These are phyloP conservation scores for Dallia pectoralis DNA, from an alignment of 2,797 vertebrate genomes.

Conservation along the genomic window DNA sequence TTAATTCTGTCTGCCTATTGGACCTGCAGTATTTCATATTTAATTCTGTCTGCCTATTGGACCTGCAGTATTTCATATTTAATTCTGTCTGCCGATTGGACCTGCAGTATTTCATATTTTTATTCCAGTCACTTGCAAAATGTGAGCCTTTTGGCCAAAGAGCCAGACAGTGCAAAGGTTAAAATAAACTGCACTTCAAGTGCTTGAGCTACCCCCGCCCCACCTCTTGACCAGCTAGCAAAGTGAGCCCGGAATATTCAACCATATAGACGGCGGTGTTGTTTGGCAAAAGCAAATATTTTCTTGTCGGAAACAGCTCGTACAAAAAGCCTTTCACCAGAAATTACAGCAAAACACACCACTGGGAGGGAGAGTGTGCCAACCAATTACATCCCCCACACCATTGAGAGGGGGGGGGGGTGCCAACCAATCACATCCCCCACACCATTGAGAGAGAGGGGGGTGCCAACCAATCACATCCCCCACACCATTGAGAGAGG, in stretches of 20 bases:
- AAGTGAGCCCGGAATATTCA: background rate
- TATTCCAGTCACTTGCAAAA: background rate
- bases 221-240: background rate
- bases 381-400: conserved; percentile 40
- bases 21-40: no score
- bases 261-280: background rate
- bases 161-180: background rate
- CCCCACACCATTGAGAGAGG: conserved; percentile 31
- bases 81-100: no score
- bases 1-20: no score
- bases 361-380: background rate
- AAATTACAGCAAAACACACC: background rate
- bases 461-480: conserved; percentile 29
- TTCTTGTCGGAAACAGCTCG: background rate
- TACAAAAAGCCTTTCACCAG: background rate
- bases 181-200: background rate
- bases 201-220: background rate
- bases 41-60: no score
- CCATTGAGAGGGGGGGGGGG: no score
- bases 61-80: background rate
- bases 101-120: background rate
- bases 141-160: conserved; percentile 7
- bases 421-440: conserved; percentile 32
- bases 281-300: conserved; percentile 19
- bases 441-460: conserved; percentile 24